Evolutionary conservation across 2,113 vertebrate species (phyloP).

Genomic region (Pseudolaguvia tuberculata): DNA sequence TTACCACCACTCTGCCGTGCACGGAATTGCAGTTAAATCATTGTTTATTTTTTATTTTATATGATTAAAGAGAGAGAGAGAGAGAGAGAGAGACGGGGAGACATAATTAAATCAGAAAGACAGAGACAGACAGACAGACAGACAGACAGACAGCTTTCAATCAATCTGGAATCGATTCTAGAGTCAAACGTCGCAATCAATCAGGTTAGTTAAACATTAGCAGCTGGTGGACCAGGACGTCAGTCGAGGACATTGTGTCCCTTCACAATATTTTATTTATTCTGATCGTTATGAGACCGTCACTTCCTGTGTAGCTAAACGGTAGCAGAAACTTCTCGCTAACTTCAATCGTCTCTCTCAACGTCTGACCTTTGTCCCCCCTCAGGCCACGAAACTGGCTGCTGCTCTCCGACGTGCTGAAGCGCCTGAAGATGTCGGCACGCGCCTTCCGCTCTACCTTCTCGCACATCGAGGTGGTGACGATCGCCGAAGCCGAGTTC

Average conservation of each 20-base stretch:
- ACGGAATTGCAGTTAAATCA: not conserved
- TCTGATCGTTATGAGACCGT: not conserved
- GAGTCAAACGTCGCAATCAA: not conserved
- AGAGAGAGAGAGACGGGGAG: no score
- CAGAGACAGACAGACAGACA: no score
- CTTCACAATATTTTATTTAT: not conserved
- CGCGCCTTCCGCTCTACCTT: conserved; percentile 79
- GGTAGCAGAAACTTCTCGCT: no score
- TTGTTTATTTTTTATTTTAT: no score
- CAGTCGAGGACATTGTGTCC: not conserved
- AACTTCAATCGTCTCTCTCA: not conserved
- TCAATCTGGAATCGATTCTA: not conserved
- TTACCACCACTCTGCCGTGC: no score
- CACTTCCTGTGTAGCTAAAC: not conserved
- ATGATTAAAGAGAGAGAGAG: no score
- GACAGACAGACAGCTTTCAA: no score
- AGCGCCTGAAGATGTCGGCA: conserved; percentile 80
- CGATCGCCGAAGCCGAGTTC: conserved; percentile 79
- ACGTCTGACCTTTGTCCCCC: not conserved
- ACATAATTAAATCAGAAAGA: no score
- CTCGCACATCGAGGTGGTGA: conserved; percentile 78
- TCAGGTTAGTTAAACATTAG: not conserved
- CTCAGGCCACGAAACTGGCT: conserved; percentile 85
- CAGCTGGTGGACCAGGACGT: not conserved
- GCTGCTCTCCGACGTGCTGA: conserved; percentile 79